phyloP scores from a whole-genome alignment of 2,113 vertebrate genomes.

The Nothoprocta perdicaria region DNA sequence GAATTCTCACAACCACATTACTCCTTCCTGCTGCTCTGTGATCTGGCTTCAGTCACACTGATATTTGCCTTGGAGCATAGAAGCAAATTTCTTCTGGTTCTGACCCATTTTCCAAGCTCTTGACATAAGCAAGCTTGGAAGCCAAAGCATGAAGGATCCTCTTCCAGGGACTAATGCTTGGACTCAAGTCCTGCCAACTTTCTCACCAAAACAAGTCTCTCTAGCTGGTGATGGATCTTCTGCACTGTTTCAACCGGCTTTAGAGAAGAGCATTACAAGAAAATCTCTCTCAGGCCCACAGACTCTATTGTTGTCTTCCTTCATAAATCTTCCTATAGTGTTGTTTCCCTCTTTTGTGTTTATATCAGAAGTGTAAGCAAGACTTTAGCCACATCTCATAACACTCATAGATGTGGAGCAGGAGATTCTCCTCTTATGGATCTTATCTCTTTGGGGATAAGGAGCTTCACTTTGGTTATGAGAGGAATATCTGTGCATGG shows the following conservation, averaged over 20 bases:
- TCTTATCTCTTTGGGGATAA: neutral
- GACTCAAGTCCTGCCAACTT: neutral
- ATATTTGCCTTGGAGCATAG: neutral
- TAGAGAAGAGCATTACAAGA: neutral
- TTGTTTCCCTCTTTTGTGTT: neutral
- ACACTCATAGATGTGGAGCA: neutral
- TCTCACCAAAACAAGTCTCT: neutral
- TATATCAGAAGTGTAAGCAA: neutral
- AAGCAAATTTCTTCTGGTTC: neutral
- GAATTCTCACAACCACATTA: neutral
- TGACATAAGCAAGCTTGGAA: neutral
- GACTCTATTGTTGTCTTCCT: neutral
- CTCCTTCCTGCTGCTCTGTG: neutral
- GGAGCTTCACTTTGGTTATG: neutral
- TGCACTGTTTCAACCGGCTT: neutral
- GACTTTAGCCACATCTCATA: neutral
- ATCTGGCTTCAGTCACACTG: neutral
- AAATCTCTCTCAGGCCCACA: neutral
- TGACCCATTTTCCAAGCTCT: neutral
- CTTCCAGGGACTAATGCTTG: neutral
- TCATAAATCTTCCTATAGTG: neutral
- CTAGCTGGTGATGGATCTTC: neutral
- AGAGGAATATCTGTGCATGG: neutral
- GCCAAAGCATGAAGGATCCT: neutral
- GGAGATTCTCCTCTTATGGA: neutral